Evolutionary conservation across 2,797 vertebrate species (phyloP), one percentile per base, ranked within the genome.

Genomic region (Myotis daubentonii): DNA sequence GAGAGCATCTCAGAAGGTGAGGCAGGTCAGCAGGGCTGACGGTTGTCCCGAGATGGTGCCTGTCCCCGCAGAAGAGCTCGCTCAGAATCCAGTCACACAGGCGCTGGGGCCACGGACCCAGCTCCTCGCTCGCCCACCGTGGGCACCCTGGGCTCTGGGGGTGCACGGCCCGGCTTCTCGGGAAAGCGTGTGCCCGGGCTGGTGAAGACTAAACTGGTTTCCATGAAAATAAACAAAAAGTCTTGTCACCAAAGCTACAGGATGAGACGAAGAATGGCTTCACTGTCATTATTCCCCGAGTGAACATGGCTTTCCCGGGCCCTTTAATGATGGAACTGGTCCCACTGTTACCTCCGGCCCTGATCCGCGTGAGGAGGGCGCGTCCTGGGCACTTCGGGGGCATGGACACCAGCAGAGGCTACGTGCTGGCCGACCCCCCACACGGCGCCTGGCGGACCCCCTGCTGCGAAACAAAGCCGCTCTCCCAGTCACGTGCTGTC

Each of bases 351-450:
- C 13, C 8, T 81, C 81, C 57, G 36, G 57, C 47, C 20, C 74
- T 66, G 44, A 76, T 82, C 30, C 49, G 66, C 90, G 72, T 38
- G 38, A 93, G 16, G 44, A 62, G 8, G 51, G 25, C n/a, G 55
- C 87, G 89, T 88, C 13, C 33, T 87, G 74, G 28, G 91, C 84
- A 83, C 49, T 90, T 90, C 38, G 66, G 86, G 44, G 51, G 17
- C 51, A 53, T 53, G 51, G 51, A 53, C 6, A 6, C 6, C 51
- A 20, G 51, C 51, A 53, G 51, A 53, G 51, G 17, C 51, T 19
- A 5, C 17, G 17, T 19, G 51, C 6, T 51, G 51, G 5, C 51
- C 16, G 2, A 19, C 17, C 38, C 38, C 49, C 51, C 17, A 51
- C 51, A 19, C 17, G 51, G 51, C 51, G 6, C 51, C 16, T 19